Evolutionary conservation across 2,888 invertebrate genomes (phyloP).

Genomic region (Oconnorella tubifera): DNA sequence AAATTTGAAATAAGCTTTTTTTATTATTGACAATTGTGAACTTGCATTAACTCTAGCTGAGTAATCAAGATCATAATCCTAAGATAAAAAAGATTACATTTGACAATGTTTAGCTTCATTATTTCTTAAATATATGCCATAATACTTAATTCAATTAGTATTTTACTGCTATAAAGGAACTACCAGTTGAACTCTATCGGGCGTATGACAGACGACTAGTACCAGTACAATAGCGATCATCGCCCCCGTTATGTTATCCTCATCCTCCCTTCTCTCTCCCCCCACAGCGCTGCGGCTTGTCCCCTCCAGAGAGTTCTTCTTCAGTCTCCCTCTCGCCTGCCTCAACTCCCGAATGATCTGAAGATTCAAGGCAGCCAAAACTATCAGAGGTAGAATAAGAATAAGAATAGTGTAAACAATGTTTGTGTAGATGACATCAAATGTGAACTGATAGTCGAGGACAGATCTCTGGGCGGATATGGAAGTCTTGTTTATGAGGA

Average conservation of each 20-base stretch:
- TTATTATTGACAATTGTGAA: no score
- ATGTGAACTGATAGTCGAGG: neutral
- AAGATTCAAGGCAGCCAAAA: conserved; percentile 25
- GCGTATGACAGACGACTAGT: neutral
- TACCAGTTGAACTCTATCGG: neutral
- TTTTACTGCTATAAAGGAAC: no score
- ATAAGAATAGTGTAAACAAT: conserved; percentile 23
- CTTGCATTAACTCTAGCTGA: no score
- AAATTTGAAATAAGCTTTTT: no score
- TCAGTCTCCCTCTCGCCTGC: neutral
- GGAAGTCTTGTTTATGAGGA: conserved; percentile 1
- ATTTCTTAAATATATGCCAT: no score
- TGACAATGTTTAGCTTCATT: no score
- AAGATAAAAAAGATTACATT: no score
- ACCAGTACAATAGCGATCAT: neutral
- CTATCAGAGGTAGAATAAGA: conserved; percentile 19
- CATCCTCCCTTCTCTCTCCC: neutral
- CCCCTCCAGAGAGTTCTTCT: neutral
- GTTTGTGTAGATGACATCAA: conserved; percentile 20
- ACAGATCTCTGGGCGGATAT: neutral
- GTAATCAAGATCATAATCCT: no score
- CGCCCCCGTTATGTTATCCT: neutral
- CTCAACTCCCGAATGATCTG: conserved; percentile 19
- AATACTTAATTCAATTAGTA: no score
- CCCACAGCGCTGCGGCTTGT: neutral